Percentiles rank a stretch among this genome's conserved stretches.
Conservation (phyloP, 1,140 invertebrate genomes). For the Sycophila sp. region DNA sequence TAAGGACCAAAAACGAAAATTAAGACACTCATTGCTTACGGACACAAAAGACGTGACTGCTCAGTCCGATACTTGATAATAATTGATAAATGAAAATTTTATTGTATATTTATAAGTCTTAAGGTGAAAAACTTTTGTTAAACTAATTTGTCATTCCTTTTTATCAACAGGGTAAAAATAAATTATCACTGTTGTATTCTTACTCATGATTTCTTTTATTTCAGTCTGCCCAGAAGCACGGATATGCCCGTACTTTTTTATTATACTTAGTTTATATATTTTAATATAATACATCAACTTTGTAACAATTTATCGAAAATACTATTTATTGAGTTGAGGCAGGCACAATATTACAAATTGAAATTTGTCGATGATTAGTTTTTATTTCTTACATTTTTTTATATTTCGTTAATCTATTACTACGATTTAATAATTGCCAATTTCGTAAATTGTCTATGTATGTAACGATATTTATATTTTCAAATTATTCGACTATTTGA, state of each 20-base stretch:
- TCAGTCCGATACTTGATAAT: constrained; percentile 17
- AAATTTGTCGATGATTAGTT: no score
- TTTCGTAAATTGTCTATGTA: no score
- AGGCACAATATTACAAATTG: no score
- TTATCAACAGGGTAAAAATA: constrained; percentile 2
- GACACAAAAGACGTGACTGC: constrained; percentile 1
- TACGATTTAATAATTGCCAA: no score
- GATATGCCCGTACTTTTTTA: neutral
- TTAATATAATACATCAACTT: no score
- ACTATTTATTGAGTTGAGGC: no score
- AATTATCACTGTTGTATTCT: constrained; percentile 5
- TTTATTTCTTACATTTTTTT: no score
- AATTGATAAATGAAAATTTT: constrained; percentile 25
- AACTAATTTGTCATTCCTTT: constrained; percentile 4
- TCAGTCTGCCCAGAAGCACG: constrained; percentile 7
- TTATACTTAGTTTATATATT: no score
- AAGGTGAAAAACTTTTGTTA: neutral
- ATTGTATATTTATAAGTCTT: constrained; percentile 9
- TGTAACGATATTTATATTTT: no score
- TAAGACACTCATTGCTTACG: constrained; percentile 51
- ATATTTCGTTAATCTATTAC: no score
- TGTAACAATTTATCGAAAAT: no score
- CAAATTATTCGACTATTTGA: no score
- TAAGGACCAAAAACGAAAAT: constrained; percentile 68
- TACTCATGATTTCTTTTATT: constrained; percentile 2